Evolutionary conservation across 2,888 invertebrate species (phyloP).

Genomic region (Pimpla rufipes): DNA sequence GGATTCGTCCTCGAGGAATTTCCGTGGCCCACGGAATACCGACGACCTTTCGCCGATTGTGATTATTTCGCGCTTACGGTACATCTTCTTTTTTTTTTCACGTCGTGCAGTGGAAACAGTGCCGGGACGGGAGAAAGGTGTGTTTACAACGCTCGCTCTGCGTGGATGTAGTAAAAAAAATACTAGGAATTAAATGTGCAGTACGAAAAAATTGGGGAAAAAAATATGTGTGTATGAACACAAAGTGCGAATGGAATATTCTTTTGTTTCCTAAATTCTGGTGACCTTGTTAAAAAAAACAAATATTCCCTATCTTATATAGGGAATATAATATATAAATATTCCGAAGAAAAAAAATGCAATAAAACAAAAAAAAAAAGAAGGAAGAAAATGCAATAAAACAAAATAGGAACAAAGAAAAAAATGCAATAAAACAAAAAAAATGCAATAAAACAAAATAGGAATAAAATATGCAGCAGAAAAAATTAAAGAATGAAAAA

Average conservation of each 20-base stretch:
- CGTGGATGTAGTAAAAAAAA: neutral
- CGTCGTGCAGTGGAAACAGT: conserved; percentile 29
- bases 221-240: neutral
- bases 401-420: too few relatives aligned
- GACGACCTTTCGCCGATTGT: conserved; percentile 2
- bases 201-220: neutral
- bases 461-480: too few relatives aligned
- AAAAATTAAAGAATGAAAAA: neutral
- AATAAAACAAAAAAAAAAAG: too few relatives aligned
- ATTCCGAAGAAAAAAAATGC: too few relatives aligned
- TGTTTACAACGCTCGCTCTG: conserved; percentile 4
- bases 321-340: too few relatives aligned
- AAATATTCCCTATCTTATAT: too few relatives aligned
- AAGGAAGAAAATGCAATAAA: too few relatives aligned
- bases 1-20: conserved; percentile 12
- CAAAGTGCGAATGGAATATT: neutral
- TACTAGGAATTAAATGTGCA: too few relatives aligned
- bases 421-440: too few relatives aligned
- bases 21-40: conserved; percentile 6
- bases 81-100: conserved; percentile 27
- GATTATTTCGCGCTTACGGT: conserved; percentile 31
- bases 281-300: neutral
- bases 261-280: neutral
- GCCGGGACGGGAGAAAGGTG: conserved; percentile 3
- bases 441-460: neutral